Evolutionary conservation across 2,888 invertebrate species (phyloP), one percentile per base, ranked within the genome.

Genomic region (Ophonus ardosiacus): DNA sequence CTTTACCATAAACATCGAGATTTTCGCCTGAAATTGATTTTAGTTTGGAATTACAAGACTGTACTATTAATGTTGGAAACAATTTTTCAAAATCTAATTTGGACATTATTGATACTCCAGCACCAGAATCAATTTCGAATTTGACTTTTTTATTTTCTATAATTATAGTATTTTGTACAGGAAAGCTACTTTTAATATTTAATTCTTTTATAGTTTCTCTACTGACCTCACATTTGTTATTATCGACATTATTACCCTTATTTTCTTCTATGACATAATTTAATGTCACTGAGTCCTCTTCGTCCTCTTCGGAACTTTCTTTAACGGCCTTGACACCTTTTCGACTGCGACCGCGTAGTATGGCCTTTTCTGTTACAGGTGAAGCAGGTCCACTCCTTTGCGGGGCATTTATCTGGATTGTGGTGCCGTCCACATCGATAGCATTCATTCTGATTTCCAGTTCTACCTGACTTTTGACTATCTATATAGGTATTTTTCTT

Each of bases 111-210:
- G 31, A 71, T 5, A 71, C 74, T 5, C 40, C 40, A 7, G 38
- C 74, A 6, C 74, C 74, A 17, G 74, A 17, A 17, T 71, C 74
- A 43, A 71, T 31, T 71, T 71, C 74, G n/a, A 71, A 43, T 21
- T 7, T 31, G 3, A 71, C 74, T n/a, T n/a, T 38, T 7, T 3
- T 17, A 31, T 21, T 71, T 71, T 71, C 74, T 4, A 71, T 7
- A 7, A 7, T 3, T 4, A 71, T 31, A 6, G 3, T 43, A 31
- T 5, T 71, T 71, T 31, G 31, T 13, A 15, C 51, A 71, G 74
- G 17, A 2, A 31, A 4, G 31, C 74, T 71, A 31, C 40, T 13
- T 31, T 71, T 71, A 6, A 43, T 31, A 43, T 13, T 71, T 7
- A 31, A 6, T 71, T 71, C 40, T 5, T 71, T 71, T 21, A 43